phyloP scores from a whole-genome alignment of 2,797 vertebrate genomes.

The Hyperoplus lanceolatus region DNA sequence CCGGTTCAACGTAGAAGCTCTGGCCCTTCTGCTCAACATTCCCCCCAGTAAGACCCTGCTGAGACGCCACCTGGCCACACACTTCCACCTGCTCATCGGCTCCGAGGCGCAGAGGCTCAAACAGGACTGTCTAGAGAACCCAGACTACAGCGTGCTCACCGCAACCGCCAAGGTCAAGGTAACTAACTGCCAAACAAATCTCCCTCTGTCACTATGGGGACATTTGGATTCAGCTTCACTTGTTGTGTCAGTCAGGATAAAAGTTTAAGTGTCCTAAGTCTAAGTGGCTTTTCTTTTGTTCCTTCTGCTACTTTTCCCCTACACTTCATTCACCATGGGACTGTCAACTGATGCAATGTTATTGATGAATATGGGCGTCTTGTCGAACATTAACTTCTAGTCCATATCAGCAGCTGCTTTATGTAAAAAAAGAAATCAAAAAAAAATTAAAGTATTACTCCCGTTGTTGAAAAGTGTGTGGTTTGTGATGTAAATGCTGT shows the following conservation, averaged over 20 bases:
- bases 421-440: not conserved
- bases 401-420: not conserved
- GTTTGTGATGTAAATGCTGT: not conserved
- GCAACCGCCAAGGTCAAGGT: constrained; percentile 97
- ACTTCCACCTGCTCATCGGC: constrained; percentile 96
- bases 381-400: not conserved
- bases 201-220: not conserved
- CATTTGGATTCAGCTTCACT: not conserved
- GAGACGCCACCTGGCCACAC: constrained; percentile 94
- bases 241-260: not conserved
- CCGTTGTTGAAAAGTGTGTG: not conserved
- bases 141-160: constrained; percentile 91
- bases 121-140: constrained; percentile 92
- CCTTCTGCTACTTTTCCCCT: not conserved
- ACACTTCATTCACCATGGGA: not conserved
- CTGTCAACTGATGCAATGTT: not conserved
- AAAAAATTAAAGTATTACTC: not conserved
- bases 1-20: constrained; percentile 96
- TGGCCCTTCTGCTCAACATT: constrained; percentile 96
- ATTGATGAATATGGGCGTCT: not conserved
- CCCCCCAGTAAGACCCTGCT: constrained; percentile 95
- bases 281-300: not conserved
- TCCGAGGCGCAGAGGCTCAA: constrained; percentile 92
- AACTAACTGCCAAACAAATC: not conserved
- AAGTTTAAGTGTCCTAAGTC: too few relatives aligned